Evolutionary conservation across 53 echinoderm and acorn worm species (phyloP).

Genomic region (Crossaster papposus): DNA sequence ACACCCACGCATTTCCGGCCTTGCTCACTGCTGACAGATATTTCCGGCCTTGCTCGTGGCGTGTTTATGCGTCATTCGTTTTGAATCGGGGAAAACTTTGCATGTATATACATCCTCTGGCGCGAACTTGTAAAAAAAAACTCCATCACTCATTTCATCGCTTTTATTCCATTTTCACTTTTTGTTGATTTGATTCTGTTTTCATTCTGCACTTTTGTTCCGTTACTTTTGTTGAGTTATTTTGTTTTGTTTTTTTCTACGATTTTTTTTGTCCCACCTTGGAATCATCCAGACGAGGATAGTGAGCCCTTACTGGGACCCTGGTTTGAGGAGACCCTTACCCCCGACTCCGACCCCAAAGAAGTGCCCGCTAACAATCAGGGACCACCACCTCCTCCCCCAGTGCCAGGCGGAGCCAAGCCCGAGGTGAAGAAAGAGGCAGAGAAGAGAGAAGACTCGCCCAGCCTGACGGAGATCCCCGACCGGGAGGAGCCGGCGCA

Average conservation of each 20-base stretch:
- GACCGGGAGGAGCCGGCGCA: constrained; percentile 90
- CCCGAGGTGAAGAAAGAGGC: constrained; percentile 70
- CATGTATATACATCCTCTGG: too few relatives aligned
- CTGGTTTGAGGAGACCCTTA: constrained; percentile 94
- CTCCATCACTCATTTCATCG: not conserved
- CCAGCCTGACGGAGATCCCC: constrained; percentile 58
- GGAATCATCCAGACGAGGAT: constrained; percentile 82
- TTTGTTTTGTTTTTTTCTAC: constrained; percentile 12
- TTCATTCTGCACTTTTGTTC: not conserved
- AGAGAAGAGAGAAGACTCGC: constrained; percentile 63
- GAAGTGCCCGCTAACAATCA: constrained; percentile 69
- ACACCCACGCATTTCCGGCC: too few relatives aligned
- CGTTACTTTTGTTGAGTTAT: constrained; percentile 8
- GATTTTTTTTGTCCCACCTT: not conserved
- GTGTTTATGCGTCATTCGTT: too few relatives aligned
- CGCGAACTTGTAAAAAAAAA: too few relatives aligned
- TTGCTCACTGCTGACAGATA: too few relatives aligned
- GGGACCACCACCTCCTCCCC: constrained; percentile 87
- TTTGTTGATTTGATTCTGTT: not conserved
- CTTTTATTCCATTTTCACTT: too few relatives aligned
- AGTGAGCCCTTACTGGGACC: constrained; percentile 98
- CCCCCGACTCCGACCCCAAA: constrained; percentile 88
- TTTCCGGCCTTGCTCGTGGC: too few relatives aligned
- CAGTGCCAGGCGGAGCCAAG: constrained; percentile 64
- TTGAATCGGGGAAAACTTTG: too few relatives aligned